phyloP scores from a whole-genome alignment of 2,888 invertebrate species.

The Parnassius smintheus region DNA sequence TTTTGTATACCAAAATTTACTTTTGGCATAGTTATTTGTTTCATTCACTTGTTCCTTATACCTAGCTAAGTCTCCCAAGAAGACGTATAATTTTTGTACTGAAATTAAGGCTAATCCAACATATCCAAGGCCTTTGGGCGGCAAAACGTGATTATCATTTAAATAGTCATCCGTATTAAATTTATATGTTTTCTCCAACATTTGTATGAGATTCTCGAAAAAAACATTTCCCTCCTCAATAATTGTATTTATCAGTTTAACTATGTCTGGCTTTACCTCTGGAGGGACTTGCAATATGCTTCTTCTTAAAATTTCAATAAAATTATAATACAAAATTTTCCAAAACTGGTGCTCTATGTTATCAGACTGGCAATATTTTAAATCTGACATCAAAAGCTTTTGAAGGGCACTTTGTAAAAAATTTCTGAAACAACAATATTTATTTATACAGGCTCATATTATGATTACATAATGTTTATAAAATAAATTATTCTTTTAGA shows the following conservation, averaged over 20 bases:
- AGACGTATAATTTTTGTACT: constrained; percentile 93
- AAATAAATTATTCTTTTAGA: too few relatives aligned
- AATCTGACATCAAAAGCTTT: constrained; percentile 86
- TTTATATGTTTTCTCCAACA: constrained; percentile 87
- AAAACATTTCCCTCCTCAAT: constrained; percentile 91
- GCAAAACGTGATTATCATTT: constrained; percentile 79
- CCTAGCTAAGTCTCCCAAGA: constrained; percentile 94
- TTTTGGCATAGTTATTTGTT: constrained; percentile 88
- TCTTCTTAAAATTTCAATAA: constrained; percentile 91
- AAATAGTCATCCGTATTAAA: constrained; percentile 85
- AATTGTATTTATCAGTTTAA: constrained; percentile 83
- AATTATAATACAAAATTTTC: constrained; percentile 94
- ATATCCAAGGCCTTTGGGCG: constrained; percentile 84
- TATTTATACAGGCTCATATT: neutral
- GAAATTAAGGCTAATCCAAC: constrained; percentile 90
- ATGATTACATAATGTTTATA: too few relatives aligned
- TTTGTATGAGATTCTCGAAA: constrained; percentile 87
- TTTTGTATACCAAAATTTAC: constrained; percentile 92
- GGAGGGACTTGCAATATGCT: constrained; percentile 82
- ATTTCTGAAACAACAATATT: constrained; percentile 52
- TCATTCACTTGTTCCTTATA: constrained; percentile 93
- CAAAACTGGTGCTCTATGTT: constrained; percentile 95
- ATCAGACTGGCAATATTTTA: constrained; percentile 92
- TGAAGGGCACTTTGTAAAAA: constrained; percentile 86
- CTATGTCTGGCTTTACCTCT: constrained; percentile 83